These are phyloP conservation scores for Crenuchus spilurus DNA, from an alignment of 2,797 vertebrate genomes.

Conservation along the genomic window DNA sequence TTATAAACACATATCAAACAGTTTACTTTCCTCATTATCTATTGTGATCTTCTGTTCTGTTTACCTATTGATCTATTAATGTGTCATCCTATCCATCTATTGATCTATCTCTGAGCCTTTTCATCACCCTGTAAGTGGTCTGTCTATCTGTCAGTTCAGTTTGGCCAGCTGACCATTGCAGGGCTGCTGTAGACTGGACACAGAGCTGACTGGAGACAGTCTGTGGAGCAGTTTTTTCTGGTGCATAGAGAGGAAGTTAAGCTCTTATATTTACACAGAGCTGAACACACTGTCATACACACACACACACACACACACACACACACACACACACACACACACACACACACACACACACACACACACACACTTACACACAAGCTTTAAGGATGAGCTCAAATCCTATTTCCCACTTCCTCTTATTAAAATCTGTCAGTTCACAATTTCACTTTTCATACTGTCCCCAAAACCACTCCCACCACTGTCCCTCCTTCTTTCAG, in stretches of 20 bases:
- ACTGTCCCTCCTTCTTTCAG: not conserved
- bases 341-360: not conserved
- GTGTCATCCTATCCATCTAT: too few relatives aligned
- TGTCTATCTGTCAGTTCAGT: too few relatives aligned
- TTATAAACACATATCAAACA: too few relatives aligned
- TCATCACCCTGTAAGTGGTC: too few relatives aligned
- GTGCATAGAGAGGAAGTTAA: not conserved
- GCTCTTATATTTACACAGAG: not conserved
- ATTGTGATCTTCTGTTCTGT: too few relatives aligned
- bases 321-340: not conserved
- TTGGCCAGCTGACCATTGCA: not conserved
- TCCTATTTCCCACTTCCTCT: constrained; percentile 15
- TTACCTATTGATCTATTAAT: too few relatives aligned
- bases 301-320: not conserved
- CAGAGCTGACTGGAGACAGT: not conserved
- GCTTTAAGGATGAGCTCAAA: not conserved
- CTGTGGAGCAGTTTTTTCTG: not conserved
- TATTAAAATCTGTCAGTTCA: constrained; percentile 16
- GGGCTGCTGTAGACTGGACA: not conserved
- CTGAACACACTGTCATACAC: not conserved
- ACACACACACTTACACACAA: not conserved
- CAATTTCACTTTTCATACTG: constrained; percentile 18
- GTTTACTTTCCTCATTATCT: too few relatives aligned
- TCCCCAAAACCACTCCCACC: not conserved
- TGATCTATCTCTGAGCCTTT: too few relatives aligned